Evolutionary conservation across 35 echinoderm and acorn worm species (phyloP).

Genomic region (Eucidaris tribuloides): DNA sequence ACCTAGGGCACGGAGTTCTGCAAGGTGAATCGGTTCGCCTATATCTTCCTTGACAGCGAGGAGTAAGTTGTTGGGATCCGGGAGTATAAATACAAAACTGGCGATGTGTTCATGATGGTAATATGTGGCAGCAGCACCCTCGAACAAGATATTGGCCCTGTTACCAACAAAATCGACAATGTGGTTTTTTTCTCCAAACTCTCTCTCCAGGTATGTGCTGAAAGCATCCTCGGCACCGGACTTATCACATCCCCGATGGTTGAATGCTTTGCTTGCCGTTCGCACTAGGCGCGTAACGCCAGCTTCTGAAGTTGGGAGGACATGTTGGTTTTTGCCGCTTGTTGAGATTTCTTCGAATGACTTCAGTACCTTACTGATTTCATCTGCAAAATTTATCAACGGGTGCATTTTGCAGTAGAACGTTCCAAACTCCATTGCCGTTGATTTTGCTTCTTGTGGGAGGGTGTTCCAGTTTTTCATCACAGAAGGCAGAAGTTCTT

Average conservation of each 20-base stretch:
- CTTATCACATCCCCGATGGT: slow-evolving; percentile 42
- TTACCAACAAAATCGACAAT: slow-evolving; percentile 29
- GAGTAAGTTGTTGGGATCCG: slow-evolving; percentile 39
- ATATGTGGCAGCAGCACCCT: slow-evolving; percentile 22
- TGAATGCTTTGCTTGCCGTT: slow-evolving; percentile 27
- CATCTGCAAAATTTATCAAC: slow-evolving; percentile 32
- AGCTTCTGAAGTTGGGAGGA: background rate
- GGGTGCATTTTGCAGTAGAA: slow-evolving; percentile 49
- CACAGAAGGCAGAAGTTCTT: slow-evolving; percentile 1
- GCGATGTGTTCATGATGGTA: slow-evolving; percentile 47
- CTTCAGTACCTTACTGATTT: slow-evolving; percentile 34
- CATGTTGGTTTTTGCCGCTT: background rate
- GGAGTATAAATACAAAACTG: slow-evolving; percentile 18
- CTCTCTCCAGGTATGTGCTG: background rate
- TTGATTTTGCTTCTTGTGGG: background rate
- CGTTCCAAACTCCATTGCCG: background rate
- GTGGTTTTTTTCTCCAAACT: background rate
- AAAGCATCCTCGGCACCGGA: slow-evolving; percentile 23
- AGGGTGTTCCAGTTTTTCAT: background rate
- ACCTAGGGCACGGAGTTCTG: slow-evolving; percentile 37
- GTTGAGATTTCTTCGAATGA: slow-evolving; percentile 23
- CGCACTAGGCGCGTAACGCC: background rate
- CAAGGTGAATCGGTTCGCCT: slow-evolving; percentile 3
- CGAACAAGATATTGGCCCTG: slow-evolving; percentile 45
- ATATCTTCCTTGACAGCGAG: slow-evolving; percentile 21